Evolutionary conservation across 2,113 vertebrate species (phyloP).

Genomic region (Heterochromis multidens): DNA sequence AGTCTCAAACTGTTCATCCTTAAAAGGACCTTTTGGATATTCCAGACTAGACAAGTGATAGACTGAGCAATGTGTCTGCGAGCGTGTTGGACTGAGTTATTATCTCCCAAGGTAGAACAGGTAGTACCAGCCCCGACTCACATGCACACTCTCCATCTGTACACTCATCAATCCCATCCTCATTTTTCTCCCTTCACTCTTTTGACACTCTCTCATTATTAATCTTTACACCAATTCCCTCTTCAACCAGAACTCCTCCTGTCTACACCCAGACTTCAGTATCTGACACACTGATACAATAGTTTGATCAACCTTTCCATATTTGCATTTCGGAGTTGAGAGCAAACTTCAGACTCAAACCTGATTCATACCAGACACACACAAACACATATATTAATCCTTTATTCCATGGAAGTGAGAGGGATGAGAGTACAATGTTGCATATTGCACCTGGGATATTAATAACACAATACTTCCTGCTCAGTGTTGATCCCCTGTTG

Average conservation of each 20-base stretch:
- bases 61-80: slow-evolving; percentile 21
- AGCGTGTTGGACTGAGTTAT: slow-evolving; percentile 40
- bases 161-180: background rate
- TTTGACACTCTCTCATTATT: slow-evolving; percentile 65
- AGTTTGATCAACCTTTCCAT: slow-evolving; percentile 35
- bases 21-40: slow-evolving; percentile 10
- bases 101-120: slow-evolving; percentile 40
- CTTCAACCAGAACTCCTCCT: slow-evolving; percentile 22
- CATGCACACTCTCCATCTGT: background rate
- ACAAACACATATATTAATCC: slow-evolving; percentile 17
- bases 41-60: background rate
- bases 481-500: slow-evolving; percentile 51
- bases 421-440: slow-evolving; percentile 4
- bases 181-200: slow-evolving; percentile 4
- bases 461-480: slow-evolving; percentile 66
- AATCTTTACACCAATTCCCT: slow-evolving; percentile 53
- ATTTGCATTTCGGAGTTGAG: background rate
- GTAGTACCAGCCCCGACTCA: background rate
- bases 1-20: slow-evolving; percentile 1
- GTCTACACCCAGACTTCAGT: slow-evolving; percentile 25
- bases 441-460: slow-evolving; percentile 52
- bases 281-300: slow-evolving; percentile 56
- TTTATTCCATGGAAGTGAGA: background rate
- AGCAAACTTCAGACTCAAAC: background rate
- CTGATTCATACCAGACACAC: background rate